Evolutionary conservation across 1,140 invertebrate species (phyloP), one percentile per base, ranked within the genome.

Genomic region (Propsilocerus akamusi): DNA sequence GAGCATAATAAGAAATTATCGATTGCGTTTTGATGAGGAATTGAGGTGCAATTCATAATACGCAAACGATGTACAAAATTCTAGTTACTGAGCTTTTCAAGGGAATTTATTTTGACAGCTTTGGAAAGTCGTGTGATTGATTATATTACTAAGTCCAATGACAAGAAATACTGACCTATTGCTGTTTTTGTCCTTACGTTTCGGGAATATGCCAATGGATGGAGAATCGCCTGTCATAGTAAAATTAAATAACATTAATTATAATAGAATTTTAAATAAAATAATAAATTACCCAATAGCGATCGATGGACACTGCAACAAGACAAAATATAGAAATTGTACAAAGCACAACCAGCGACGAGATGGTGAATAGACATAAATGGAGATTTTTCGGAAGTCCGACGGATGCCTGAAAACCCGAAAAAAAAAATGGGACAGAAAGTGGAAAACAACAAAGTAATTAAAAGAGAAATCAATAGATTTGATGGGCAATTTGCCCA

Each of bases 301-400:
- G 74, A 70, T 94, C 89, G 50, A 92, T 76, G 17, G 86, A 88
- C 4, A 94, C 88, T 3, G 86, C 89, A 1, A 94, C 83, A 56
- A 94, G 66, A 61, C 85, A 88, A 59, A 94, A 86, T 53, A 94
- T 94, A 55, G 86, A 91, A 55, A 89, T 86, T 26, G 89, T 93
- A 59, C 89, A 94, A 23, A 93, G 69, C 32, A 92, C 83, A 49
- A 93, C 76, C 52, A 94, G 70, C 26, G 91, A 65, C 0, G 86
- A 91, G 5, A 87, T 76, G n/a, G 86, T 89, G 61, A 90, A 86
- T 25, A 92, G 68, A 63, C 88, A 92, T 11, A 81, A 78, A 62
- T 87, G 74, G 3, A 88, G 68, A 60, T 88, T 80, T 25, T 68
- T 74, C 1, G 88, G 88, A 23, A 87, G 62, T 1, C 83, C 83